Evolutionary conservation across 2,797 vertebrate species (phyloP).

Genomic region (Sebastes aleutianus): DNA sequence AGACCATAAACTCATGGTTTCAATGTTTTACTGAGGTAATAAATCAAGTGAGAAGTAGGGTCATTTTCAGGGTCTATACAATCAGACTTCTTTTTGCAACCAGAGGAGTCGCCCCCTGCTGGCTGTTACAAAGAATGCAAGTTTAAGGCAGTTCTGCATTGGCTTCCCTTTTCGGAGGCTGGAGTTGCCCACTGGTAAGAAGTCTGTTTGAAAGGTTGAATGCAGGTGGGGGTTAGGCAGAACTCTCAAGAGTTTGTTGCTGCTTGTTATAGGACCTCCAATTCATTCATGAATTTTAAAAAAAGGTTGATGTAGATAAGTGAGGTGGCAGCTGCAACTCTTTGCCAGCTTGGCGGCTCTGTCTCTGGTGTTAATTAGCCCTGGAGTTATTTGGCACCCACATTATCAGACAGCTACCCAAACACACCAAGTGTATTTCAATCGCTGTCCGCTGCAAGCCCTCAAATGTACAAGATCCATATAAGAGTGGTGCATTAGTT

Average conservation of each 20-base stretch:
- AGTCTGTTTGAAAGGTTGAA: not conserved
- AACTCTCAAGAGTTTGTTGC: not conserved
- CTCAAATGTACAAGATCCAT: slow-evolving; percentile 14
- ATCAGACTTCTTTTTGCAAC: too few relatives aligned
- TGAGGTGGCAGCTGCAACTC: slow-evolving; percentile 5
- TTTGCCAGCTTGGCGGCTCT: slow-evolving; percentile 13
- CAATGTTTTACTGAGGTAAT: too few relatives aligned
- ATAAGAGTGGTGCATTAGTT: not conserved
- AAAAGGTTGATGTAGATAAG: not conserved
- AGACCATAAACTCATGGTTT: too few relatives aligned
- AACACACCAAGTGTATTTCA: slow-evolving; percentile 8
- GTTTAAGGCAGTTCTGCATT: too few relatives aligned
- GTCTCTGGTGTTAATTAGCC: slow-evolving; percentile 38
- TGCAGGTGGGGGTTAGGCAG: not conserved
- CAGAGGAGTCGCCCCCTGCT: too few relatives aligned
- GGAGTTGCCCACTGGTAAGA: not conserved
- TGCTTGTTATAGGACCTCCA: not conserved
- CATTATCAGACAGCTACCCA: slow-evolving; percentile 11
- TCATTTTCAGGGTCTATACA: too few relatives aligned
- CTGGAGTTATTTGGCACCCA: slow-evolving; percentile 30
- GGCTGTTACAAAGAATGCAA: too few relatives aligned
- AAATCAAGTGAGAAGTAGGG: too few relatives aligned
- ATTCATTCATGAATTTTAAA: slow-evolving; percentile 3
- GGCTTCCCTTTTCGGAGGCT: too few relatives aligned
- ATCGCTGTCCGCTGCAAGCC: not conserved